Conservation (phyloP, 2,113 vertebrate species). For the Pseudonaja textilis region DNA sequence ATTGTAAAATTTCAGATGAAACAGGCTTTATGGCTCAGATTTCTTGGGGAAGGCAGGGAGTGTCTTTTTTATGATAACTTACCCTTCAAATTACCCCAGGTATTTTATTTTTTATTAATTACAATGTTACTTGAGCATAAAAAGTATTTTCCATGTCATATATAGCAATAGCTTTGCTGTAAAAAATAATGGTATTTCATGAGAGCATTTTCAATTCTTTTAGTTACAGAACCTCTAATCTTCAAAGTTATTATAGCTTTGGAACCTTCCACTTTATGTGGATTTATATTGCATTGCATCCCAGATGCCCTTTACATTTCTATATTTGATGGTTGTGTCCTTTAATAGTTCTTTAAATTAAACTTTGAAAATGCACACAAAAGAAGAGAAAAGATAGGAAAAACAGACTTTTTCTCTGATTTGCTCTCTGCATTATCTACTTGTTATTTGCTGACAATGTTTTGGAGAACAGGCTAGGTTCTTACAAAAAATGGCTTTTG, state of each 20-base stretch:
- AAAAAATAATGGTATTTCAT: not conserved
- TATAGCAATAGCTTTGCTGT: not conserved
- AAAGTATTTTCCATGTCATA: not conserved
- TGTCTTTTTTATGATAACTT: not conserved
- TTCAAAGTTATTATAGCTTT: slow-evolving; percentile 12
- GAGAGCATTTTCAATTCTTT: not conserved
- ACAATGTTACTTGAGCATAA: not conserved
- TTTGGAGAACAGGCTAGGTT: not conserved
- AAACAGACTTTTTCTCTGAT: not conserved
- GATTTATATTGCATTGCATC: not conserved
- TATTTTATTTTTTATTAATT: not conserved
- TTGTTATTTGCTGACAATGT: not conserved
- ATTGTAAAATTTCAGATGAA: not conserved
- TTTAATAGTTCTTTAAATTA: slow-evolving; percentile 8
- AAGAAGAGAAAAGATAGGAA: not conserved
- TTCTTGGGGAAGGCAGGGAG: not conserved
- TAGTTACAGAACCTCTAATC: slow-evolving; percentile 3
- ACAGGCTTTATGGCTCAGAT: not conserved
- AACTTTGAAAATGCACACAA: slow-evolving; percentile 6
- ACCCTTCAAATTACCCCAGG: not conserved
- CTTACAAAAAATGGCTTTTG: not conserved
- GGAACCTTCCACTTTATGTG: not conserved
- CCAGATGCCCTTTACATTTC: slow-evolving; percentile 3
- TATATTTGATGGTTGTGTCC: slow-evolving; percentile 8
- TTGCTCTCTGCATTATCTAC: not conserved